Conservation (phyloP, 1,140 invertebrate species). For the Procambarus clarkii region DNA sequence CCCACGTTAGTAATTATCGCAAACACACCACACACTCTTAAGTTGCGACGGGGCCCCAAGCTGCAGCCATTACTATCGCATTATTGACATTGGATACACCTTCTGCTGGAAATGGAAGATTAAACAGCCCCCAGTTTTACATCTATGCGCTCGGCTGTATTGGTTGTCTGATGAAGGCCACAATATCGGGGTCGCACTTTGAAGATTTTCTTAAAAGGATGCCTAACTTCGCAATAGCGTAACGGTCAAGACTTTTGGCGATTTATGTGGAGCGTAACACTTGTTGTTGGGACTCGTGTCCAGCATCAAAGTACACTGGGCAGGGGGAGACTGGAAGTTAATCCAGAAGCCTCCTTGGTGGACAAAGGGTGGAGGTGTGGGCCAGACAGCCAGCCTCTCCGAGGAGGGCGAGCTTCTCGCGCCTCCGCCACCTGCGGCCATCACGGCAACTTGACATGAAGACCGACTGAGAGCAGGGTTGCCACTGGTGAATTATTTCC, state of each 20-base stretch:
- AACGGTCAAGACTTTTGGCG: neutral
- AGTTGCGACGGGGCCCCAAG: neutral
- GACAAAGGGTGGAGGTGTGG: constrained; percentile 6
- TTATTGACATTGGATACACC: constrained; percentile 28
- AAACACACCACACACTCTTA: constrained; percentile 4
- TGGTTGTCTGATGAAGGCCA: neutral
- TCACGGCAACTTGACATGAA: constrained; percentile 68
- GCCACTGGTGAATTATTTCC: constrained; percentile 42
- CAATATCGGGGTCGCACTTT: constrained; percentile 20
- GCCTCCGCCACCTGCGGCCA: constrained; percentile 54
- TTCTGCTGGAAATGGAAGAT: constrained; percentile 1
- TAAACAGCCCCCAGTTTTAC: constrained; percentile 22
- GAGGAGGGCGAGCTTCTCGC: constrained; percentile 36
- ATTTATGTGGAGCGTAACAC: neutral
- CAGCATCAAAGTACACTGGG: neutral
- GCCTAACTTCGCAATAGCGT: constrained; percentile 3
- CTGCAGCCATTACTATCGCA: constrained; percentile 27
- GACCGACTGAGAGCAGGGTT: constrained; percentile 50
- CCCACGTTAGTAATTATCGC: constrained; percentile 8
- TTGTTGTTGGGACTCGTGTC: neutral
- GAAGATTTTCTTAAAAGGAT: constrained; percentile 31
- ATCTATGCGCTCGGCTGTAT: neutral
- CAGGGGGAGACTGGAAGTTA: constrained; percentile 35
- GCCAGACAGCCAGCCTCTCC: neutral
- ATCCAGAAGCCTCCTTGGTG: constrained; percentile 51